Conservation (phyloP, 2,113 vertebrate species). For the Cephalopholis sonnerati region DNA sequence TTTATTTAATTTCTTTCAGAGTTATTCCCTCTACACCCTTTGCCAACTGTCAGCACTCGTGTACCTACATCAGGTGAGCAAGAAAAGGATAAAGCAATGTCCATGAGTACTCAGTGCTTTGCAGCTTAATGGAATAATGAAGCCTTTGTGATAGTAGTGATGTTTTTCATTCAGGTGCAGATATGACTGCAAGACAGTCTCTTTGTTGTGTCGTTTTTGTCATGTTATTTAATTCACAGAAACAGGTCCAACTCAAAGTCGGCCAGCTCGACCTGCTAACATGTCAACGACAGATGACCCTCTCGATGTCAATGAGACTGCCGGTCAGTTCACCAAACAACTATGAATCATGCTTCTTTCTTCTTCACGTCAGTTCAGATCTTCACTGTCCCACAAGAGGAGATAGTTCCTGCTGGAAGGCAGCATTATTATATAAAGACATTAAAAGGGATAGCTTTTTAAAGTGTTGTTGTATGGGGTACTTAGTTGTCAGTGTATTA, state of each 20-base stretch:
- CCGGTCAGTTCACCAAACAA: conserved; percentile 39
- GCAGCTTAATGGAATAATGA: background rate
- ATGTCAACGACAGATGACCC: conserved; percentile 50
- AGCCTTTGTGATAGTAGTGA: no score
- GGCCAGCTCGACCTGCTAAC: background rate
- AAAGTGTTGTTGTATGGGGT: no score
- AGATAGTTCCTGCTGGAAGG: no score
- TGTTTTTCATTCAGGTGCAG: background rate
- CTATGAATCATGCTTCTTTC: background rate
- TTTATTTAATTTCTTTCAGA: conserved; percentile 21
- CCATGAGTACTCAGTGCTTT: background rate
- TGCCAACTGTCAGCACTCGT: background rate
- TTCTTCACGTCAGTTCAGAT: background rate
- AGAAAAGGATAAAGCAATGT: background rate
- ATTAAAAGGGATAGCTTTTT: no score
- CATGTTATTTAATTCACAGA: conserved; percentile 34
- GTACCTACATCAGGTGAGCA: conserved; percentile 41
- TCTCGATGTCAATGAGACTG: conserved; percentile 41
- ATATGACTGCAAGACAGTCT: background rate
- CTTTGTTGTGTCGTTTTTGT: background rate
- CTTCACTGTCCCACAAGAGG: background rate
- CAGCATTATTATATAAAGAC: background rate
- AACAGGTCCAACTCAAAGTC: conserved; percentile 6
- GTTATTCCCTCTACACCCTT: background rate
- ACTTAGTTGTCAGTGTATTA: no score